Base-by-base conservation (phyloP, 2,888 invertebrate species). In the Petrolisthes manimaculis region DNA sequence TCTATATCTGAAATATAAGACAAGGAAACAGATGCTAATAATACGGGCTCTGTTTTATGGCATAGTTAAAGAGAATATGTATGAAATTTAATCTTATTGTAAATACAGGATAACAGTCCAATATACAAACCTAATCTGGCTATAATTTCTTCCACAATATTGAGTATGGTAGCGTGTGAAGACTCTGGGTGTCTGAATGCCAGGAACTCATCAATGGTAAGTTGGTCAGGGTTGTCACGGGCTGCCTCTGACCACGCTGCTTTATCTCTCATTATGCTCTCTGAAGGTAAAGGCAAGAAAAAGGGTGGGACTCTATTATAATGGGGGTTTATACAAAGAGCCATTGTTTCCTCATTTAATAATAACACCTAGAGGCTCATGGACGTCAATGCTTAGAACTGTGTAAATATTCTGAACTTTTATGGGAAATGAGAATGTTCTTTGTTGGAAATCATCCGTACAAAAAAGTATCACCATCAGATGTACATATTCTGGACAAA, bases 171-270 rank as follows among this genome's bases (percentile, higher is more conserved):
- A 5, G 95, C 94, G 74, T 95, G 94, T 92, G 95, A 95, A 81
- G 96, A 96, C 93, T 97, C 97, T 0, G 97, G 97, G 93, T 97
- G 97, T 2, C 96, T 95, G 92, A 97, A 97, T 2, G 96, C 95
- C 90, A 96, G 93, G 93, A 96, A 96, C 93, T 97, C 97, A 91
- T 96, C 95, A 51, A 96, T 94, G 4, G 96, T 95, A 80, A 97
- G 93, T 71, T 95, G 95, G 86, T 96, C 96, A 2, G 96, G 95
- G 93, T 96, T 95, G 18, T 95, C 95, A 91, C 95, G 94, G 0
- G 96, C 95, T 1, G 96, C 96, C 93, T 96, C 96, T 85, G 95
- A 94, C 96, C 96, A 97, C 5, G 95, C 94, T 0, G 96, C 96
- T 93, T 96, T 95, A 92, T 91, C 88, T 37, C 91, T 84, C 91